These are phyloP conservation scores for Brachionus rotundiformis DNA, from an alignment of 1,140 invertebrate species.

Conservation along the genomic window DNA sequence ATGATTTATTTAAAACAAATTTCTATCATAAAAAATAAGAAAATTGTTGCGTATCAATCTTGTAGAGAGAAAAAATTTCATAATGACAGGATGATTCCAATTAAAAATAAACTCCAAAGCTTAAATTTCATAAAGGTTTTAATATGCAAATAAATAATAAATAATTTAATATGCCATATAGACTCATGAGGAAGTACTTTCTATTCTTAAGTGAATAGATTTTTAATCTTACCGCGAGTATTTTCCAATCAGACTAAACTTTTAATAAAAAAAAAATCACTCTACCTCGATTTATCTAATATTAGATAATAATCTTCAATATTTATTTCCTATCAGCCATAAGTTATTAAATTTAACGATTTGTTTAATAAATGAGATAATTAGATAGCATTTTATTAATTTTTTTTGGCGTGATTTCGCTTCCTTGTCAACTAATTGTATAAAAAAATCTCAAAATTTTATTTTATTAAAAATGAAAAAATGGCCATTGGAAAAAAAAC, in stretches of 20 bases:
- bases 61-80: neutral
- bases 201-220: neutral
- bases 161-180: neutral
- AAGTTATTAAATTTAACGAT: neutral
- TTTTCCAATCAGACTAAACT: neutral
- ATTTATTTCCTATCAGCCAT: neutral
- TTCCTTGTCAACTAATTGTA: no score
- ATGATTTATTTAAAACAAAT: constrained; percentile 22
- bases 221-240: neutral
- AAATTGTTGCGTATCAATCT: constrained; percentile 11
- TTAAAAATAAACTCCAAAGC: neutral
- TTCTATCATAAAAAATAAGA: neutral
- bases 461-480: constrained; percentile 7
- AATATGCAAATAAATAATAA: neutral
- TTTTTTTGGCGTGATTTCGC: neutral
- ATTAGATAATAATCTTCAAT: neutral
- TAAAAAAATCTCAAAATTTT: no score
- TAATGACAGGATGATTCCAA: constrained; percentile 10
- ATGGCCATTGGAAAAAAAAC: neutral
- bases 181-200: neutral
- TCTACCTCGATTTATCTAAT: neutral
- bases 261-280: no score
- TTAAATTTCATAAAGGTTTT: neutral
- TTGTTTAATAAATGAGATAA: constrained; percentile 5
- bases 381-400: neutral